These are phyloP conservation scores for Grallaria varia DNA, from an alignment of 2,113 vertebrate genomes.

Conservation along the genomic window DNA sequence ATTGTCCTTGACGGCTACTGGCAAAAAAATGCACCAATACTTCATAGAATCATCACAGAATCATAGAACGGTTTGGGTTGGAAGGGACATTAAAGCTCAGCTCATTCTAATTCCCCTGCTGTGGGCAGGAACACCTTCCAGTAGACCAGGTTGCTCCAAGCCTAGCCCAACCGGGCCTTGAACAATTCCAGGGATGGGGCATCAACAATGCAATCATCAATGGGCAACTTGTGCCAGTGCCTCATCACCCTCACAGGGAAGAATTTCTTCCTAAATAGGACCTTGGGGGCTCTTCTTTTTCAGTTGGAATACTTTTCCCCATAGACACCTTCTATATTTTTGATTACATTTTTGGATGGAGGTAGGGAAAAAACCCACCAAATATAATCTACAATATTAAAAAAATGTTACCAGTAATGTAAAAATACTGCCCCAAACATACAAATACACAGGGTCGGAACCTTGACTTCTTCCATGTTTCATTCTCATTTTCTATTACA, in stretches of 20 bases:
- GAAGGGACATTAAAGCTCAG: not conserved
- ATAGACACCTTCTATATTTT: not conserved
- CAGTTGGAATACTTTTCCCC: not conserved
- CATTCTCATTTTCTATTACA: not conserved
- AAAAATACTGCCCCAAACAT: not conserved
- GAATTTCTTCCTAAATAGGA: not conserved
- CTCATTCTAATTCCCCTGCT: not conserved
- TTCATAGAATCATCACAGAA: not conserved
- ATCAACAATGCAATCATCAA: too few species aligned
- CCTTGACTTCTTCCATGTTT: not conserved
- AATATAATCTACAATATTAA: not conserved
- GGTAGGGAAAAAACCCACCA: not conserved
- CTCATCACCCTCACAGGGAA: not conserved
- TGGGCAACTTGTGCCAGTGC: not conserved
- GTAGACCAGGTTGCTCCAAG: not conserved
- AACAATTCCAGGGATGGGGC: not conserved
- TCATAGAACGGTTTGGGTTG: not conserved
- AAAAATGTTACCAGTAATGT: not conserved
- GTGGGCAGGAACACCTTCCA: not conserved
- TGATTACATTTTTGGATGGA: not conserved
- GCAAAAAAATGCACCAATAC: not conserved
- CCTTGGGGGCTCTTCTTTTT: not conserved
- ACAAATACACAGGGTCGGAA: not conserved
- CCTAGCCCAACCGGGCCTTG: not conserved
- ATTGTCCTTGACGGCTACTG: not conserved